A percentile compares a stretch with the other conserved stretches of the same genome.
These are phyloP conservation scores for Coelogynopora nodosa DNA, from an alignment of 2,888 invertebrate species.

Conservation along the genomic window DNA sequence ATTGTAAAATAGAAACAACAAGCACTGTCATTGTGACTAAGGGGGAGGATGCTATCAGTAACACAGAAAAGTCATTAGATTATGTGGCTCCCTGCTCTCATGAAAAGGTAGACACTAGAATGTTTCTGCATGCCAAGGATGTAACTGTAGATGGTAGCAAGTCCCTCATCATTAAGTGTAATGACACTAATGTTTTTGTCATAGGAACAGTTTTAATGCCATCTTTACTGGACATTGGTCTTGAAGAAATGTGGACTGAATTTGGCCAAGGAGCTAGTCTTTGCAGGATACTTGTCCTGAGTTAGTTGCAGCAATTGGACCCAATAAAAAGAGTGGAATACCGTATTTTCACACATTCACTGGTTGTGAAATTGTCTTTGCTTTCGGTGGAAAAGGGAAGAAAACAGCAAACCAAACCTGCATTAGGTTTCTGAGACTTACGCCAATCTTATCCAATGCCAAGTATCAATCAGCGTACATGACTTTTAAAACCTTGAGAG, in stretches of 20 bases:
- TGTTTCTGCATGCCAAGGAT: conserved; percentile 45
- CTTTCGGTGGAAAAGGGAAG: conserved; percentile 49
- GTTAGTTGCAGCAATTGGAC: conserved; percentile 44
- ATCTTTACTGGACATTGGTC: conserved; percentile 39
- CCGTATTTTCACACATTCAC: conserved; percentile 50
- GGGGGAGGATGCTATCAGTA: conserved; percentile 44
- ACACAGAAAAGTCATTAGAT: conserved; percentile 39
- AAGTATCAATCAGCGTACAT: conserved; percentile 35
- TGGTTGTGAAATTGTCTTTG: conserved; percentile 49
- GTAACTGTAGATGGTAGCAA: conserved; percentile 42
- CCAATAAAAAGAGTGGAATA: conserved; percentile 46
- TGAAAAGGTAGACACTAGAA: conserved; percentile 48
- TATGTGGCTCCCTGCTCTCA: conserved; percentile 42
- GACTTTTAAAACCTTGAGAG: conserved; percentile 47
- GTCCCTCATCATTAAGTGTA: conserved; percentile 40
- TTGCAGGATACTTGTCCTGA: conserved; percentile 49
- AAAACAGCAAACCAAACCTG: conserved; percentile 50
- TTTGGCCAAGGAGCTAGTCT: conserved; percentile 48
- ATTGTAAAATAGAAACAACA: conserved; percentile 15
- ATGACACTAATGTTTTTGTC: conserved; percentile 43
- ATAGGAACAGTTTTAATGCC: conserved; percentile 41
- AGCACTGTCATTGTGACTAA: conserved; percentile 47
- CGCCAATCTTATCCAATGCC: conserved; percentile 39
- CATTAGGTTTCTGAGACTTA: conserved; percentile 47
- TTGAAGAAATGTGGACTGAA: conserved; percentile 47